Conservation (phyloP, 1,140 invertebrate species). For the Pristionchus pacificus region DNA sequence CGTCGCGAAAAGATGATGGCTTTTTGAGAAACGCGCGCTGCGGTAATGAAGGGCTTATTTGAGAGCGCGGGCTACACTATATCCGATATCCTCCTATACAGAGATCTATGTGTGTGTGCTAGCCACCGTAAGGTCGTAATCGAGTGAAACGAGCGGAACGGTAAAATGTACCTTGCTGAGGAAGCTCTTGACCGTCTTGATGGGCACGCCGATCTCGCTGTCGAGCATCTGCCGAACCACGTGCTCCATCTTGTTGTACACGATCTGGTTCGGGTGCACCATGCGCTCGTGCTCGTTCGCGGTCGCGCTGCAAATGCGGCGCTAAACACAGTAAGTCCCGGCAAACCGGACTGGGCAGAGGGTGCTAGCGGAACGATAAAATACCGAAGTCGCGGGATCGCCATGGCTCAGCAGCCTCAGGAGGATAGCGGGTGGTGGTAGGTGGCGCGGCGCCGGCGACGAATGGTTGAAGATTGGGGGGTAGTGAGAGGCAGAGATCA, state of each 20-base stretch:
- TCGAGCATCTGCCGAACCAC: slow-evolving; percentile 95
- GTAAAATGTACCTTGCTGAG: slow-evolving; percentile 74
- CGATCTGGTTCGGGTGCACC: slow-evolving; percentile 54
- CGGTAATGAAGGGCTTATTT: not conserved
- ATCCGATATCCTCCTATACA: not conserved
- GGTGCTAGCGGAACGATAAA: not conserved
- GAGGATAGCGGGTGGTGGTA: not conserved
- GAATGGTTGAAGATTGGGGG: not conserved
- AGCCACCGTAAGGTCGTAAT: no score
- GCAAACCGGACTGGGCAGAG: not conserved
- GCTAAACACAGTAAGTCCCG: no score
- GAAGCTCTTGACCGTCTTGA: slow-evolving; percentile 94
- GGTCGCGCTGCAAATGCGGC: slow-evolving; percentile 34
- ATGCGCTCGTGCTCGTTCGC: slow-evolving; percentile 42
- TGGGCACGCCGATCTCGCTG: slow-evolving; percentile 83
- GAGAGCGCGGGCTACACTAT: not conserved
- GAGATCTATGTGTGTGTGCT: not conserved
- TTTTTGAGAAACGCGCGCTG: no score
- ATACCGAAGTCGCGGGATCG: not conserved
- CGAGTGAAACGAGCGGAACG: no score
- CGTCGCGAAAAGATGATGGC: no score
- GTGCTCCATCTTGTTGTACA: slow-evolving; percentile 75
- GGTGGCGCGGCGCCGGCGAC: not conserved
- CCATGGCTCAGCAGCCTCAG: not conserved
- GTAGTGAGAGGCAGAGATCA: not conserved